A percentile compares a stretch with the other conserved stretches of the same genome.
Evolutionary conservation across 2,113 vertebrate genomes (phyloP).

Genomic region (rabbit (Oryctolagus cuniculus)): DNA sequence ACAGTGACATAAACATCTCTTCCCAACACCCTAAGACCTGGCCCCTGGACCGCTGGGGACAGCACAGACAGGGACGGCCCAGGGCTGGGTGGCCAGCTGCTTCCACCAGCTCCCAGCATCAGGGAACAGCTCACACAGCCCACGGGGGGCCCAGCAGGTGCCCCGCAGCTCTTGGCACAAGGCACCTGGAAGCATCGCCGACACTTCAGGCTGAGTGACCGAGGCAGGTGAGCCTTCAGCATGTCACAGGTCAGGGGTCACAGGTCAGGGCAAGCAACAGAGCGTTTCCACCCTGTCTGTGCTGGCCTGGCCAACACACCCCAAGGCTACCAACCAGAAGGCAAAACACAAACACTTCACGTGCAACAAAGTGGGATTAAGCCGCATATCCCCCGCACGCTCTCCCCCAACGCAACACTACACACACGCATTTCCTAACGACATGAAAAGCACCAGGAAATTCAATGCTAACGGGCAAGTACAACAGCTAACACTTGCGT

Average conservation of each 20-base stretch:
- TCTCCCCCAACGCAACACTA: not conserved
- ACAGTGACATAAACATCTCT: not conserved
- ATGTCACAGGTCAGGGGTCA: not conserved
- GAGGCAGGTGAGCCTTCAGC: not conserved
- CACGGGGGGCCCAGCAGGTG: rapidly evolving
- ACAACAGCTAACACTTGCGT: not conserved
- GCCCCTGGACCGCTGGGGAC: no score
- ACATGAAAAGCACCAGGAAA: not conserved
- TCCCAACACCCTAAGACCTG: not conserved
- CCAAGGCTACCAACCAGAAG: not conserved
- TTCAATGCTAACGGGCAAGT: not conserved
- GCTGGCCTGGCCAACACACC: no score
- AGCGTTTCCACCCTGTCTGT: not conserved
- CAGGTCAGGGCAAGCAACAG: not conserved
- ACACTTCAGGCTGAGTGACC: not conserved
- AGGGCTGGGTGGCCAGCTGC: not conserved
- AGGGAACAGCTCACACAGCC: not conserved
- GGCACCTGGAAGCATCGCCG: rapidly evolving
- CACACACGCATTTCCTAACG: not conserved
- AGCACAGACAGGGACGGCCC: not conserved
- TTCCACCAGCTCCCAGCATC: not conserved
- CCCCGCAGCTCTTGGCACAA: not conserved
- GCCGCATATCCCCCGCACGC: no score
- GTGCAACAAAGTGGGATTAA: not conserved
- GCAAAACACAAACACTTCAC: not conserved